Conservation (phyloP, 2,888 invertebrate genomes). For the Limnephilus rhombicus region DNA sequence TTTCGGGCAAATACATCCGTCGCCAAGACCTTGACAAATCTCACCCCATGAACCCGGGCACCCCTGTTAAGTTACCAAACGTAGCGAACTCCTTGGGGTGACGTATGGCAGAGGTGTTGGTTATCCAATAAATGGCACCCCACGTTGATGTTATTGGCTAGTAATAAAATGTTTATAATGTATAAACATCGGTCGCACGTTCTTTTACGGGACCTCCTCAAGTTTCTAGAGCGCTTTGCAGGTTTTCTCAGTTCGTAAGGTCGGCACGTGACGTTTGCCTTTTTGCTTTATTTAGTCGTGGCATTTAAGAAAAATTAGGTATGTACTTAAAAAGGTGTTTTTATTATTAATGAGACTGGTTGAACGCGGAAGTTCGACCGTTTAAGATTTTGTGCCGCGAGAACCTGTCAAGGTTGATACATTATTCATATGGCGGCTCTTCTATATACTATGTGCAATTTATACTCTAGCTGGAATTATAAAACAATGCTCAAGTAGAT, state of each 20-base stretch:
- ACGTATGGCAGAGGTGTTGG: too few relatives aligned
- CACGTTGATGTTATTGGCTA: neutral
- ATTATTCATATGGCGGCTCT: neutral
- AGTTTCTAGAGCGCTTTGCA: neutral
- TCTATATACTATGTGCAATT: neutral
- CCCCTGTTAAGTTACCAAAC: too few relatives aligned
- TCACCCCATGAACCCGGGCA: too few relatives aligned
- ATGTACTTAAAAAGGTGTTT: neutral
- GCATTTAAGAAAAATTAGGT: neutral
- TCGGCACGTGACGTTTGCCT: neutral
- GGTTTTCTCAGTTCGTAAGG: neutral
- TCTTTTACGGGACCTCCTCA: too few relatives aligned
- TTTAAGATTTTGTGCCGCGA: conserved; percentile 9
- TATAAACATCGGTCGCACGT: too few relatives aligned
- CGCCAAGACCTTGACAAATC: too few relatives aligned
- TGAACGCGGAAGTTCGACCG: conserved; percentile 1
- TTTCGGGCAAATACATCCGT: too few relatives aligned
- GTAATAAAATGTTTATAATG: too few relatives aligned
- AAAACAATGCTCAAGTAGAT: neutral
- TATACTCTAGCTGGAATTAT: neutral
- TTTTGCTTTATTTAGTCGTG: neutral
- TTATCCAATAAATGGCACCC: too few relatives aligned
- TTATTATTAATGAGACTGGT: neutral
- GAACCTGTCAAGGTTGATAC: neutral
- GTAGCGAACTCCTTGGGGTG: too few relatives aligned